Evolutionary conservation across 2,888 invertebrate genomes (phyloP).

Genomic region (Meghimatium bilineatum): DNA sequence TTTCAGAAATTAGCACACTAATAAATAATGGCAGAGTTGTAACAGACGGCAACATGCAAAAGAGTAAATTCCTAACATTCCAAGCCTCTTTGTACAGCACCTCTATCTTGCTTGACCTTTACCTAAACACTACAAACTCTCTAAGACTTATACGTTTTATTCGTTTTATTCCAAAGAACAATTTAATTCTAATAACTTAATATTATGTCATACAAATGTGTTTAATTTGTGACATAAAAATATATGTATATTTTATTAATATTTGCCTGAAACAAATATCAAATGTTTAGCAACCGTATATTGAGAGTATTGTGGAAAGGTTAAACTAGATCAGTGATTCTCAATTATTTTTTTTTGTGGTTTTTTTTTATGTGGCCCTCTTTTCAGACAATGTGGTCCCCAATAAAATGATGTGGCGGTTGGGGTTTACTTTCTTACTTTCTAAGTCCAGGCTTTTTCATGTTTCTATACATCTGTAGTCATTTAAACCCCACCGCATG

Average conservation of each 20-base stretch:
- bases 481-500: no score
- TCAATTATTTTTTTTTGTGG: no score
- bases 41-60: constrained; percentile 28
- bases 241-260: background rate
- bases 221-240: background rate
- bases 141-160: background rate
- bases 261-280: no score
- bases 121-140: constrained; percentile 30
- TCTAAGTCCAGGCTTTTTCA: no score
- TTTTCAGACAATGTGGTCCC: no score
- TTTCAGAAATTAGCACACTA: background rate
- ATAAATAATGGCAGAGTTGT: background rate
- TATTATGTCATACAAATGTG: background rate
- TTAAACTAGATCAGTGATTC: no score
- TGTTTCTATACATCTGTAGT: no score
- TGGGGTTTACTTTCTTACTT: no score
- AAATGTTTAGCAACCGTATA: no score
- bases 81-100: constrained; percentile 65
- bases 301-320: no score
- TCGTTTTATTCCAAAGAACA: background rate
- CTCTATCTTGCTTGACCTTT: constrained; percentile 49
- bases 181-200: background rate
- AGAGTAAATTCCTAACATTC: constrained; percentile 69
- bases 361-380: no score
- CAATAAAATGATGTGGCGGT: no score